Evolutionary conservation across 53 echinoderm and acorn worm species (phyloP).

Genomic region (Echinarachnius parma): DNA sequence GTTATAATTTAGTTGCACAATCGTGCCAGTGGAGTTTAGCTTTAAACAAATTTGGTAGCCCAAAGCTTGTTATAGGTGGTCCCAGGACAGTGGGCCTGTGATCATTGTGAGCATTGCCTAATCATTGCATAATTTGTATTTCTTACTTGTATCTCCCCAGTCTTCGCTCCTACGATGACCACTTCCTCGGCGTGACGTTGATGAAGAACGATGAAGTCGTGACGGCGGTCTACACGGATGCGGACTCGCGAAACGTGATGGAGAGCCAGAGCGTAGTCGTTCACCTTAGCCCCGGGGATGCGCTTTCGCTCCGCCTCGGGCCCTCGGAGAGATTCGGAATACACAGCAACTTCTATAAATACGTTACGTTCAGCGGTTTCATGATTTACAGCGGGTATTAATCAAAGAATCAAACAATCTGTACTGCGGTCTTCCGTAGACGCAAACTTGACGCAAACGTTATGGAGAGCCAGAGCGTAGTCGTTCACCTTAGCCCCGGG

Average conservation of each 20-base stretch:
- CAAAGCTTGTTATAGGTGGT: too few species aligned
- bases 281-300: conserved; percentile 61
- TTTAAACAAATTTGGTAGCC: too few species aligned
- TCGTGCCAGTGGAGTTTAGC: too few species aligned
- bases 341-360: conserved; percentile 57
- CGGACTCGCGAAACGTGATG: conserved; percentile 75
- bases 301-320: conserved; percentile 69
- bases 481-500: conserved; percentile 56
- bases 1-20: too few species aligned
- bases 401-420: too few species aligned
- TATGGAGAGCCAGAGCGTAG: conserved; percentile 82
- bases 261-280: conserved; percentile 72
- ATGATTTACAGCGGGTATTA: conserved; percentile 69
- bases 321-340: conserved; percentile 60
- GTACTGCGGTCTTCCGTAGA: too few species aligned
- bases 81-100: too few species aligned
- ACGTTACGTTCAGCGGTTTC: conserved; percentile 87
- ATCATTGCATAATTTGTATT: too few species aligned
- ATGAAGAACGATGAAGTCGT: conserved; percentile 75
- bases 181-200: conserved; percentile 71
- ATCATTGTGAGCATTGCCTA: too few species aligned
- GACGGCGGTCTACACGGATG: conserved; percentile 73
- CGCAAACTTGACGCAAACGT: too few species aligned
- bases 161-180: conserved; percentile 65
- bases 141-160: neutral